These are phyloP conservation scores for Acanthosepion lycidas DNA, from an alignment of 2,888 invertebrate genomes.

Conservation along the genomic window DNA sequence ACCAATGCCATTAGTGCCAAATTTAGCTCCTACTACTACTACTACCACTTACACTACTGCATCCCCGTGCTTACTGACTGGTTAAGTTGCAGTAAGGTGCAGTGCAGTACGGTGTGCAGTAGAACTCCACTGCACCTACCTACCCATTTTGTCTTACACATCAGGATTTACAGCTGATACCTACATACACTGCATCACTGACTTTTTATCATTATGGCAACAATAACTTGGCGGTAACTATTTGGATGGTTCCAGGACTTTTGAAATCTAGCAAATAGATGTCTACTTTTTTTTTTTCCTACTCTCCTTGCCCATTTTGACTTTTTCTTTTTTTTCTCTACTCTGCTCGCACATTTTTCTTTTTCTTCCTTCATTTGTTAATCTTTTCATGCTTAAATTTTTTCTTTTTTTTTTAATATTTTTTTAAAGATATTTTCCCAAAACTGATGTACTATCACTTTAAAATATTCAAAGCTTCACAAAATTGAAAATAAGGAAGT, in stretches of 20 bases:
- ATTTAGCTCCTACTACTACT: constrained; percentile 41
- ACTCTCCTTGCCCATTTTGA: no score
- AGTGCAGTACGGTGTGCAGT: neutral
- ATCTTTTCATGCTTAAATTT: neutral
- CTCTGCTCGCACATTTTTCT: neutral
- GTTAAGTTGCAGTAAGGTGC: constrained; percentile 16
- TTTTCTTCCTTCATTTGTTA: neutral
- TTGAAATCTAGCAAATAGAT: neutral
- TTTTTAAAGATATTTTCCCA: neutral
- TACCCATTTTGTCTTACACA: neutral
- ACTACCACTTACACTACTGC: constrained; percentile 37
- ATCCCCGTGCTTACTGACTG: constrained; percentile 34
- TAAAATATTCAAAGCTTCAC: neutral
- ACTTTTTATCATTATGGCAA: neutral
- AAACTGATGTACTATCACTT: neutral
- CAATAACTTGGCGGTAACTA: constrained; percentile 16
- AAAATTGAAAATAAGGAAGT: neutral
- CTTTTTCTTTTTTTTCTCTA: no score
- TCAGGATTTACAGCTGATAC: constrained; percentile 18
- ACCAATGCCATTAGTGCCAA: constrained; percentile 48
- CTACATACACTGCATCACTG: constrained; percentile 21
- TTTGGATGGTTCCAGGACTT: neutral
- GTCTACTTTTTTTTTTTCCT: no score
- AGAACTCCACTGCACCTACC: constrained; percentile 34
- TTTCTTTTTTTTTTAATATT: neutral